Evolutionary conservation across 2,113 vertebrate species (phyloP), one percentile per base, ranked within the genome.

Genomic region (Azemiops feae): DNA sequence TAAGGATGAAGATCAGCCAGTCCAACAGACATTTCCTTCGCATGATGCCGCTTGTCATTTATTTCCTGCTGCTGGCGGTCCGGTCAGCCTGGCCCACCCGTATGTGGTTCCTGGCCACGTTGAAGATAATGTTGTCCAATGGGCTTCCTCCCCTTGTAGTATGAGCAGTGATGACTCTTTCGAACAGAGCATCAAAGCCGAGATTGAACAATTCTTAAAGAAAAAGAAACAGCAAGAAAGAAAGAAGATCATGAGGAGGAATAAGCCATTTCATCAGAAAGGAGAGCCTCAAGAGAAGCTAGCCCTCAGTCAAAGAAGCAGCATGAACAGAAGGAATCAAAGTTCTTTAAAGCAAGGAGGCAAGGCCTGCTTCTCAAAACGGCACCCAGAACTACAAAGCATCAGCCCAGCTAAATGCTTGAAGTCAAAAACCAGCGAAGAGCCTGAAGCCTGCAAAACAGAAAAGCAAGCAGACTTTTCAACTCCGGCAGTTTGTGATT

Each of bases 161-260:
- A 95, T 96, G 85, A 98, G 98, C 58, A 98, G 98, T 0, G 98
- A 98, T 0, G 98, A 98, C 92, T 98, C 98, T 57, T 98, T 98
- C 0, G 98, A 98, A 1, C 97, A 97, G 96, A 98, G 98, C 95
- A 98, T 98, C 92, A 97, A 94, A 3, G 97, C 97, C 0, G 98
- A 98, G 86, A 98, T 98, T 1, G 98, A 98, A 50, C 97, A 97
- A 93, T 98, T 98, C 92, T 89, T 98, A 64, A 97, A 93, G 0
- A 96, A 98, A 94, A 98, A 98, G 58, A 98, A 97, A 52, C 97
- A 97, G 53, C 97, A 97, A 0, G 97, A 93, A 86, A 86, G 94
- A 5, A 95, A 30, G 0, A 97, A 87, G 1, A 91, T 92, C 0
- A 88, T 87, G 0, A 22, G 50, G 1, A 52, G 58, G 16, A 92